phyloP scores from a whole-genome alignment of 2,888 invertebrate species.

The Sminthurinus aureus region DNA sequence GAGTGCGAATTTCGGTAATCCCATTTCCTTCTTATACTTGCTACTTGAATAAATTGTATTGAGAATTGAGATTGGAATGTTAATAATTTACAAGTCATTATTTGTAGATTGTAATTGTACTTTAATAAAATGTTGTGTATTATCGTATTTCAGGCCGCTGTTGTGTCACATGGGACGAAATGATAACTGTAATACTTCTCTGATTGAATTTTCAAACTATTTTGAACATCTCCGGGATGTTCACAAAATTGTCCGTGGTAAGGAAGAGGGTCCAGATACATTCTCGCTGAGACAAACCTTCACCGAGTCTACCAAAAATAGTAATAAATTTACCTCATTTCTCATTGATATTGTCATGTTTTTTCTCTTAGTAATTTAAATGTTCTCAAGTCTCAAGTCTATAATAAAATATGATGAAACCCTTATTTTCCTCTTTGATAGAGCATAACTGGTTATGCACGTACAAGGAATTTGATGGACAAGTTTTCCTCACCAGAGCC shows the following conservation, averaged over 20 bases:
- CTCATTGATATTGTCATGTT: background rate
- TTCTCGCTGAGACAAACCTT: slow-evolving; percentile 27
- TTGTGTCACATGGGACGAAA: slow-evolving; percentile 20
- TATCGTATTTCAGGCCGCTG: background rate
- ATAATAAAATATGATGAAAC: background rate
- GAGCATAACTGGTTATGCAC: slow-evolving; percentile 32
- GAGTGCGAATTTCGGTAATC: slow-evolving; percentile 29
- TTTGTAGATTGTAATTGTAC: background rate
- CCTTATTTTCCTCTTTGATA: background rate
- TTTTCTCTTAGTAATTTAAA: background rate
- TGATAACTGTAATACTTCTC: slow-evolving; percentile 15
- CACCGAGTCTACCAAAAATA: slow-evolving; percentile 27
- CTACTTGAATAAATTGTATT: background rate
- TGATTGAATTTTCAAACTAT: slow-evolving; percentile 24
- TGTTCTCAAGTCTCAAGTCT: background rate
- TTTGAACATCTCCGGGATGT: slow-evolving; percentile 5
- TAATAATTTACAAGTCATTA: too few species aligned
- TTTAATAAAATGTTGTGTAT: background rate
- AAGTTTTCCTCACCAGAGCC: slow-evolving; percentile 22
- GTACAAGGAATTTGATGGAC: slow-evolving; percentile 23
- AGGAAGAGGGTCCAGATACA: slow-evolving; percentile 11
- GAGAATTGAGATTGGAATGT: background rate
- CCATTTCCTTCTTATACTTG: background rate
- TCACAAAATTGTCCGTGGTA: slow-evolving; percentile 10
- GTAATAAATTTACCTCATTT: slow-evolving; percentile 5